These are phyloP conservation scores for Halichondria panicea DNA, from an alignment of 37 sponge, comb jelly and placozoan species.

Conservation along the genomic window DNA sequence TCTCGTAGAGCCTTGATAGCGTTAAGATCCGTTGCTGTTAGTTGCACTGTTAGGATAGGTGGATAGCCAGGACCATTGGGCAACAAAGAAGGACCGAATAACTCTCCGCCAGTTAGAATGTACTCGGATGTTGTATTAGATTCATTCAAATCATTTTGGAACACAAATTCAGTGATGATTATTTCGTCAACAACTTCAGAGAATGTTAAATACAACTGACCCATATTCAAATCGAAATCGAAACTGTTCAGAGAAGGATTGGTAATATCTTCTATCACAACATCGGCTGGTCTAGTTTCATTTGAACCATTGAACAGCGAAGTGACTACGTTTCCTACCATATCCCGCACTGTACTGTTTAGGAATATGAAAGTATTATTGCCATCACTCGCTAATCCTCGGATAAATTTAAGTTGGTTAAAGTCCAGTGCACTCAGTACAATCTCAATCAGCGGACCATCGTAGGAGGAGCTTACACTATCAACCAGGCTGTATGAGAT, in stretches of 20 bases:
- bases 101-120: slow-evolving; percentile 34
- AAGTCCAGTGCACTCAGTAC: slow-evolving; percentile 56
- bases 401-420: slow-evolving; percentile 84
- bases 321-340: slow-evolving; percentile 82
- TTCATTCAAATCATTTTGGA: slow-evolving; percentile 38
- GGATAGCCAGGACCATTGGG: slow-evolving; percentile 85
- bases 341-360: slow-evolving; percentile 62
- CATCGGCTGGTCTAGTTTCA: slow-evolving; percentile 58
- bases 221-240: slow-evolving; percentile 78
- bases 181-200: slow-evolving; percentile 81
- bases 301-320: slow-evolving; percentile 56
- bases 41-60: slow-evolving; percentile 60
- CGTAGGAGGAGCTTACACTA: slow-evolving; percentile 54
- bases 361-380: slow-evolving; percentile 70
- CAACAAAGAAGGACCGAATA: slow-evolving; percentile 79
- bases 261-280: slow-evolving; percentile 55
- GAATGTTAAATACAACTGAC: slow-evolving; percentile 76
- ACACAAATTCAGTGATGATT: slow-evolving; percentile 17
- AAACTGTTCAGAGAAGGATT: slow-evolving; percentile 53
- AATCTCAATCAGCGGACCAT: slow-evolving; percentile 66
- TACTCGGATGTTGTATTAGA: slow-evolving; percentile 29
- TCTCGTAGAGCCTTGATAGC: slow-evolving; percentile 50
- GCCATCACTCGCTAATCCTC: slow-evolving; percentile 38
- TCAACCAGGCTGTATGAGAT: slow-evolving; percentile 43
- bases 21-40: slow-evolving; percentile 74